Evolutionary conservation across 2,797 vertebrate genomes (phyloP), one percentile per base, ranked within the genome.

Genomic region (Sebastes flavidus): DNA sequence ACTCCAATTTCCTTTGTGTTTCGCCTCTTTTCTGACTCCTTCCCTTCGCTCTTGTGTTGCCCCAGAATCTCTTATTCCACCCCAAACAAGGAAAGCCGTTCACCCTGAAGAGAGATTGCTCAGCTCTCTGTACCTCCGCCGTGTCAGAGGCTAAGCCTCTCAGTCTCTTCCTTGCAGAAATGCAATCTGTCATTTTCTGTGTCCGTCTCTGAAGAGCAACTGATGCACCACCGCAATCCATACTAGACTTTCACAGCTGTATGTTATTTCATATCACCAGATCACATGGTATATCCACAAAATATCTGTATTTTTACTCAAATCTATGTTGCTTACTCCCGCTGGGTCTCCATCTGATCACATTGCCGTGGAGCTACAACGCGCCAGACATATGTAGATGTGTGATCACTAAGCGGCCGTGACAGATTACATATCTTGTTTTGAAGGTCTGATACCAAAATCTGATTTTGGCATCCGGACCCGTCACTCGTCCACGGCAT

Each of bases 81-180:
- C 78, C 63, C 61, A 67, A 80, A 86, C 72, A 63, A 68, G 82
- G 60, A 81, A 72, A 81, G 65, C 61, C 3, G 32, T 52, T 77
- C 74, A 61, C 55, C 72, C 62, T 11, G 49, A 69, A 32, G 72
- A 81, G 42, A 82, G 71, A 81, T 83, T 66, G 78, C 71, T 74
- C 32, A 16, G 59, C 72, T 79, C 52, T 77, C 52, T 42, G 60
- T 66, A 12, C 74, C 67, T 56, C 54, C 30, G 54, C 63, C n/a
- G 34, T 80, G 87, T 87, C 84, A 88, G 63, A 80, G 88, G 83
- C 87, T 84, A 85, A 83, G 82, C 74, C 68, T 77, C 61, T 74
- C 65, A 60, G 81, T 61, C 72, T 77, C 58, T 56, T 75, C 78
- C 49, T 56, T 11, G 63, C 82, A 29, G 59, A 88, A 82, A 87